Base-by-base conservation (phyloP, 1,140 invertebrate species). In the Bombyx mandarina region DNA sequence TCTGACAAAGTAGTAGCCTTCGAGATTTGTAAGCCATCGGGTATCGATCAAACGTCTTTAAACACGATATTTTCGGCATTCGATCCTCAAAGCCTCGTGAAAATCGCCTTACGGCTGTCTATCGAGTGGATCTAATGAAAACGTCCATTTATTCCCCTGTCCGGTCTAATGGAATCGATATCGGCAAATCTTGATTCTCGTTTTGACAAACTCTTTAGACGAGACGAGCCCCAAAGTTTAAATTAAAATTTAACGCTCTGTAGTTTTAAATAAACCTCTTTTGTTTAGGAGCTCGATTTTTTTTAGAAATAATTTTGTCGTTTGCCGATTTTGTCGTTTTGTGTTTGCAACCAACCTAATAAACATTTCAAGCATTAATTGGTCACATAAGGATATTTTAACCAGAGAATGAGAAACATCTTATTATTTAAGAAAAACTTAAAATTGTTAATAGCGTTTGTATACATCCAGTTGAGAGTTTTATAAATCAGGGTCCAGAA, bases 91-190 rank as follows among this genome's bases (percentile, higher is more conserved):
- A 35, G 26, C 4, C 26, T 51, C 50, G 50, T 35, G 26, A 22
- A 51, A 51, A 51, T 51, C 22, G 50, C 10, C 18, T 51, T 51
- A 51, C 50, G 42, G 50, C 7, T 35, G 42, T 51, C 42, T 51
- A 51, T 51, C 50, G 50, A 26, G 50, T 47, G 51, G 47, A 10
- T 63, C 52, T 60, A 60, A 63, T 63, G 62, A 63, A 60, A 60
- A 63, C 44, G 46, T 47, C 54, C 46, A 63, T 63, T 60, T 60
- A 60, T 60, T 60, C 50, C 55, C n/a, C 43, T 60, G 62, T 63
- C 43, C 62, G 50, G 51, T 35, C 47, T 63, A 63, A 63, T 63
- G 62, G 58, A 63, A 60, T 50, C 54, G 61, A 63, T 63, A 63
- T 63, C 56, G 45, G 55, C 54, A 43, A 43, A 57, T 49, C 57